Evolutionary conservation across 2,113 vertebrate species (phyloP), one percentile per base, ranked within the genome.

Genomic region (Myotis yumanensis): DNA sequence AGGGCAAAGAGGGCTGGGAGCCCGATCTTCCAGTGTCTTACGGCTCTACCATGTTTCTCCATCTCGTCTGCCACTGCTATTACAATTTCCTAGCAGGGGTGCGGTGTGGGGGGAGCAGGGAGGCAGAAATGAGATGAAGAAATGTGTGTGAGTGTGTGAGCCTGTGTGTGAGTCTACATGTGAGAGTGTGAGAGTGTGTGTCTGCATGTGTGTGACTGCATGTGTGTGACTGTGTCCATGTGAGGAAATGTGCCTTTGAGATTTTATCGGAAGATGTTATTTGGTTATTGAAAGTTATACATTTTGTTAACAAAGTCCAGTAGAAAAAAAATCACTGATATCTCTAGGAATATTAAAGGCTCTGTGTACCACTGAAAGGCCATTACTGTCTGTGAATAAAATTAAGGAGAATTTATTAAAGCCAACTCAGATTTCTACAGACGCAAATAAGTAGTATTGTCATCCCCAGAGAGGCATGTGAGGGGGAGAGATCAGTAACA

Each of bases 341-440:
- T 87, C 66, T 88, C 88, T 77, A 64, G 62, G 79, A 91, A 86
- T 89, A 66, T 87, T 93, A 89, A 93, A 95, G 64, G 23, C 17
- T 76, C 35, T 91, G 20, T 68, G 14, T 82, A 73, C 32, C 37
- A 28, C 40, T 71, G 51, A 91, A 71, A 93, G n/a, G 14, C 22
- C 18, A 87, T 95, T 62, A 57, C 30, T 95, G 12, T 87, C 68
- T 89, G 18, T 72, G 64, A 94, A 32, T 54, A 94, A 90, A 71
- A 83, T 28, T 87, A 48, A 91, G 79, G 40, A 83, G 46, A 88
- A 35, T 89, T 94, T 96, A 75, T 92, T 93, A 91, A 91, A n/a
- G 32, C 25, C 72, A 77, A 75, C 40, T 76, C 57, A 80, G 64
- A 87, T 90, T 90, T 77, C 86, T 90, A 54, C 14, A 89, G 83